Evolutionary conservation across 2,113 vertebrate genomes (phyloP).

Genomic region (Nipponia nippon): DNA sequence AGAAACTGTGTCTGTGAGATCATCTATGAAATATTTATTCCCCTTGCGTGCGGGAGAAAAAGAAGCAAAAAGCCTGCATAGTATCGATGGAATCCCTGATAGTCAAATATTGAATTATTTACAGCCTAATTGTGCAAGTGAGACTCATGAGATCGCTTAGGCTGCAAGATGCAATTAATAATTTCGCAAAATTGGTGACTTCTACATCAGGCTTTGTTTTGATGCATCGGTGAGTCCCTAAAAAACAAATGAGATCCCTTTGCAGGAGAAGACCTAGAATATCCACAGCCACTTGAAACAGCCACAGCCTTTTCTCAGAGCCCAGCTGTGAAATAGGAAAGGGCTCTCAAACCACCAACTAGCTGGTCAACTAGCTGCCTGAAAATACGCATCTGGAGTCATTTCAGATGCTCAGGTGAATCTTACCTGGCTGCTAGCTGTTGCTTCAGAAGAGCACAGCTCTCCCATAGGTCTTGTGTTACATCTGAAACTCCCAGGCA

Average conservation of each 20-base stretch:
- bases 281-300: not conserved
- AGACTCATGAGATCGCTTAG: not conserved
- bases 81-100: not conserved
- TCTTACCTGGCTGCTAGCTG: not conserved
- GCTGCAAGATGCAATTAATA: not conserved
- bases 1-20: not conserved
- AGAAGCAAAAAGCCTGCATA: not conserved
- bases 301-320: not conserved
- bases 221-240: not conserved
- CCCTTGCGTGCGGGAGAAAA: not conserved
- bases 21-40: slow-evolving; percentile 33
- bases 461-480: not conserved
- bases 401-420: not conserved
- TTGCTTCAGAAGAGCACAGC: not conserved
- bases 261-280: not conserved
- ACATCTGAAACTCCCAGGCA: not conserved
- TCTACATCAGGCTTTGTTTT: not conserved
- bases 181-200: not conserved
- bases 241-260: not conserved
- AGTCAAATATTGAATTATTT: slow-evolving; percentile 44
- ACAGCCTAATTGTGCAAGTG: slow-evolving; percentile 1
- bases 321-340: not conserved
- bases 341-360: not conserved
- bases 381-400: not conserved
- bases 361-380: not conserved